Conservation (phyloP, 2,888 invertebrate genomes). For the Acholoe squamosa region DNA sequence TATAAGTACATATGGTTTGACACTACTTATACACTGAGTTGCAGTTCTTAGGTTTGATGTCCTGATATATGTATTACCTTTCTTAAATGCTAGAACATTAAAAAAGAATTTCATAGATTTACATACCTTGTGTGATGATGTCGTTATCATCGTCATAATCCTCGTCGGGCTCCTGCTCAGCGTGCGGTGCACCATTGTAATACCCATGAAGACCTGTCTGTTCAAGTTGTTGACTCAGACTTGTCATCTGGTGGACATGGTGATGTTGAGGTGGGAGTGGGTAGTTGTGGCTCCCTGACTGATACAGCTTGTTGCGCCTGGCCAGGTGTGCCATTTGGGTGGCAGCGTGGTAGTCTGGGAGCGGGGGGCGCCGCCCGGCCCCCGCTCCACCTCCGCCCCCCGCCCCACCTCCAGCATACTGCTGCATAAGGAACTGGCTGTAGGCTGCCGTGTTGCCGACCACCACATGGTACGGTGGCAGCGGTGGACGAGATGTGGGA, state of each 20-base stretch:
- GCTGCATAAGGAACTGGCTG: constrained; percentile 65
- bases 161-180: background rate
- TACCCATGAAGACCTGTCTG: background rate
- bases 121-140: constrained; percentile 53
- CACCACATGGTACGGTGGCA: constrained; percentile 81
- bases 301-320: constrained; percentile 85
- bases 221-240: background rate
- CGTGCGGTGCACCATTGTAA: background rate
- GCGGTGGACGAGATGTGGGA: constrained; percentile 74
- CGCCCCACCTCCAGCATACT: constrained; percentile 48
- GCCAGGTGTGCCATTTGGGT: constrained; percentile 89
- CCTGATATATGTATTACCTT: too few relatives aligned
- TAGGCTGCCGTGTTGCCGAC: constrained; percentile 75
- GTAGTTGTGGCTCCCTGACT: background rate
- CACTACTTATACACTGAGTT: too few relatives aligned
- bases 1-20: too few relatives aligned
- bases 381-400: constrained; percentile 33
- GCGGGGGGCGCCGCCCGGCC: constrained; percentile 87
- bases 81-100: too few relatives aligned
- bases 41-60: too few relatives aligned
- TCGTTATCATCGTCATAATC: constrained; percentile 57
- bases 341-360: constrained; percentile 90
- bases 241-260: constrained; percentile 28
- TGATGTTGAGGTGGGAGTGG: constrained; percentile 16
- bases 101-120: too few relatives aligned